Evolutionary conservation across 2,113 vertebrate species (phyloP).

Genomic region (Terrapene triunguis): DNA sequence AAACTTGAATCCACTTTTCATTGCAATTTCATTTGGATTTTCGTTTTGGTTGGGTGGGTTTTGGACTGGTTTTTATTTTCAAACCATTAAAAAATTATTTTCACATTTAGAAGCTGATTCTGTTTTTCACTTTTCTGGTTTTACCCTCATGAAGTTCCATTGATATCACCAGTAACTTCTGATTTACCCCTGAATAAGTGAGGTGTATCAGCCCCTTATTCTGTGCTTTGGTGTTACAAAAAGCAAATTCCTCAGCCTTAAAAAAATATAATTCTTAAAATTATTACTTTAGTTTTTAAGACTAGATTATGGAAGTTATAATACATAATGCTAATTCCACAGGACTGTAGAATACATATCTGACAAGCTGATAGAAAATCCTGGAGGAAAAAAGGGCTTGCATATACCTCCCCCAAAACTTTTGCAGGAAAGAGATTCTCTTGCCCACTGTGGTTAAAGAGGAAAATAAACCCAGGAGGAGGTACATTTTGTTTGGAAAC

Average conservation of each 20-base stretch:
- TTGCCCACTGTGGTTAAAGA: not conserved
- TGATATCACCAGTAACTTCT: not conserved
- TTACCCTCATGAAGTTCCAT: not conserved
- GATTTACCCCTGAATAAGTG: not conserved
- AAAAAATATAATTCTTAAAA: accelerated
- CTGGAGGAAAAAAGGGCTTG: not conserved
- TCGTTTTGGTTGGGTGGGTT: not conserved
- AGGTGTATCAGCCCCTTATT: not conserved
- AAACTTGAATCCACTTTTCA: not conserved
- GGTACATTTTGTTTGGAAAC: constrained; percentile 2
- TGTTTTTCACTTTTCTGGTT: not conserved
- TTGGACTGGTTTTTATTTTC: not conserved
- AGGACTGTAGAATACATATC: accelerated
- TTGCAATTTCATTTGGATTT: not conserved
- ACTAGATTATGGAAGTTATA: not conserved
- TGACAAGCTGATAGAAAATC: not conserved
- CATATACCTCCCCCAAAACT: not conserved
- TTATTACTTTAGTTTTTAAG: not conserved
- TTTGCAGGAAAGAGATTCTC: not conserved
- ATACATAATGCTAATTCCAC: accelerated
- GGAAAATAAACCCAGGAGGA: not conserved
- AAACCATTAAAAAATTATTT: not conserved
- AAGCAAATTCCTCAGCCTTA: not conserved
- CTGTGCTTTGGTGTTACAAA: not conserved
- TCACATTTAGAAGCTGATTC: not conserved